Evolutionary conservation across 2,888 invertebrate genomes (phyloP), one percentile per base, ranked within the genome.

Genomic region (Drosophila hamatofila): DNA sequence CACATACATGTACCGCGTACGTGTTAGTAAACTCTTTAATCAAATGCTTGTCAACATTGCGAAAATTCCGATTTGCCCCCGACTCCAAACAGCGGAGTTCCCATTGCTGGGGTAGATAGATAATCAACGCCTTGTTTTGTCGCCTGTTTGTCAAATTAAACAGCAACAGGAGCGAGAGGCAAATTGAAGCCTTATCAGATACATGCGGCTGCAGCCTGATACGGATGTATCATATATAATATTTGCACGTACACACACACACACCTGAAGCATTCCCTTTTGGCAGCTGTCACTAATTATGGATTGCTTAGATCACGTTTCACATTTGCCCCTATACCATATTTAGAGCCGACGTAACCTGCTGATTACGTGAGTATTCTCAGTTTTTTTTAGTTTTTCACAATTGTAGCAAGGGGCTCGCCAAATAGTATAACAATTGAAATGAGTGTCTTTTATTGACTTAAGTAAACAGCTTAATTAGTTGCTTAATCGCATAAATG

Each of bases 21-120:
- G 83, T 82, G 82, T 51, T 56, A 49, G 42, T 52, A 33, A 25
- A 49, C 69, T 64, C 74, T 70, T 80, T 83, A 84, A 84, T 85
- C 88, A 88, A 83, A 75, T 74, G 78, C 63, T 75, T 85, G 89
- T 83, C 89, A 83, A 85, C 88, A 87, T 56, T 81, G 76, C 74
- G 67, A 78, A 87, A 78, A 65, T 59, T 25, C 72, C 51, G 55
- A 44, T n/a, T 59, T 35, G 14, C 37, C 35, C 51, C 70, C 64
- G 56, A 63, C 58, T 62, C 42, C 56, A 42, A 27, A 12, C 23
- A n/a, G 23, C 51, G 70, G 60, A 74, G 79, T 75, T 75, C 59
- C 75, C 75, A 65, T 25, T 55, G 56, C 52, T 52, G 44, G 25
- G 16, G n/a, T 3, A 21, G 44, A 23, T n/a, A 46, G 75, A 67